Percentiles rank a stretch among this genome's conserved stretches.
phyloP scores from a whole-genome alignment of 2,797 vertebrate genomes.

The Falco biarmicus region DNA sequence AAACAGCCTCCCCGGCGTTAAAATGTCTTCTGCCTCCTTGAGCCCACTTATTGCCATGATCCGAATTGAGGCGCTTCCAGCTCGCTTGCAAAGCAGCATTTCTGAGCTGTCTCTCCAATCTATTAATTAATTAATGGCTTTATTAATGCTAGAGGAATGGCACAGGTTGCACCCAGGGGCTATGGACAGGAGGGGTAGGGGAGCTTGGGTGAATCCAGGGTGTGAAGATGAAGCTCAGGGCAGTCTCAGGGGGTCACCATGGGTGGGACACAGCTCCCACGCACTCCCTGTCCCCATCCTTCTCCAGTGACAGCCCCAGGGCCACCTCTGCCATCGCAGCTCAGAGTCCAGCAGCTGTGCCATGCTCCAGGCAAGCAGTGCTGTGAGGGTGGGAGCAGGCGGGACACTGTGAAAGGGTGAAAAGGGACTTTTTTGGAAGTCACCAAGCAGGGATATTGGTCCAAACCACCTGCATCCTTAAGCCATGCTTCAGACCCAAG shows the following conservation, averaged over 20 bases:
- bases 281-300: neutral
- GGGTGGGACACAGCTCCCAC: neutral
- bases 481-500: neutral
- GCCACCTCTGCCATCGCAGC: neutral
- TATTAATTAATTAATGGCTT: slow-evolving; percentile 14
- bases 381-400: neutral
- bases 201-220: neutral
- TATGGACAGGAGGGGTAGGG: neutral
- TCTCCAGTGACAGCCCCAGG: neutral
- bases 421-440: neutral
- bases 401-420: neutral
- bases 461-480: neutral
- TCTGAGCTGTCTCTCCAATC: neutral
- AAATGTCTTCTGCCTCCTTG: slow-evolving; percentile 33
- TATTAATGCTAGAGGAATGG: neutral
- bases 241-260: fast-evolving
- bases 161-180: neutral
- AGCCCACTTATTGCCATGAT: neutral
- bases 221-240: neutral
- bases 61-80: neutral
- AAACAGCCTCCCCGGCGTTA: neutral
- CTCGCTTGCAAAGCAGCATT: neutral
- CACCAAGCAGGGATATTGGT: fast-evolving
- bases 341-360: neutral
- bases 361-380: neutral